Evolutionary conservation across 2,888 invertebrate species (phyloP), one percentile per base, ranked within the genome.

Genomic region (Tenthredo notha): DNA sequence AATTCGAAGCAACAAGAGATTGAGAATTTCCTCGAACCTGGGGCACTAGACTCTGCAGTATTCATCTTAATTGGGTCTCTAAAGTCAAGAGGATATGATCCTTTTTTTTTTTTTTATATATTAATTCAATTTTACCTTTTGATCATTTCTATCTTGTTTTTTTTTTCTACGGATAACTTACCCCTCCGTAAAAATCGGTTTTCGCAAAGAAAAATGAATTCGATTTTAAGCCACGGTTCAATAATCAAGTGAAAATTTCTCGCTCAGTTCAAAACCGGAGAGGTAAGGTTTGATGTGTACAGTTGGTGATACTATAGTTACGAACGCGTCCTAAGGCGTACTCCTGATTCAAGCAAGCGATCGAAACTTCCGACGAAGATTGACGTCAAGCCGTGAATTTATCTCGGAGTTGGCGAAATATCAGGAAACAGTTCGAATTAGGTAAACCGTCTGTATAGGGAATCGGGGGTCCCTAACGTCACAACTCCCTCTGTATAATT

Each of bases 311-410:
- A 67, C 67, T 50, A 54, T 50, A 54, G 77, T 54, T 29, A 12
- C 18, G 29, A 77, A 54, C 50, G 77, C 15, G 25, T 21, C 47
- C 33, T 15, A 25, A 21, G 21, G 40, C 40, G 10, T 80, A 58
- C 15, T 58, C 61, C 61, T 40, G 61, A 80, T 80, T 61, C 40
- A 9, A 80, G 50, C 6, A 29, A 61, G 21, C 80, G 80, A 80
- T 40, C 47, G 80, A 80, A 80, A 80, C 80, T 80, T 61, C n/a
- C 37, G 80, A 80, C 80, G 80, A 58, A 80, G 61, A 80, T 80
- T 80, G 80, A 80, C 80, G 80, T 50, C 25, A 58, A 37, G 80
- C 40, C n/a, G 80, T 80, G 33, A 40, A 61, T 80, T 80, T 80
- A 80, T 80, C 80, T 80, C 61, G 2, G 61, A 80, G 80, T 80